Percentiles rank a stretch among this genome's conserved stretches.
Conservation (phyloP, 2,113 vertebrate species). For the Noturus placidus region DNA sequence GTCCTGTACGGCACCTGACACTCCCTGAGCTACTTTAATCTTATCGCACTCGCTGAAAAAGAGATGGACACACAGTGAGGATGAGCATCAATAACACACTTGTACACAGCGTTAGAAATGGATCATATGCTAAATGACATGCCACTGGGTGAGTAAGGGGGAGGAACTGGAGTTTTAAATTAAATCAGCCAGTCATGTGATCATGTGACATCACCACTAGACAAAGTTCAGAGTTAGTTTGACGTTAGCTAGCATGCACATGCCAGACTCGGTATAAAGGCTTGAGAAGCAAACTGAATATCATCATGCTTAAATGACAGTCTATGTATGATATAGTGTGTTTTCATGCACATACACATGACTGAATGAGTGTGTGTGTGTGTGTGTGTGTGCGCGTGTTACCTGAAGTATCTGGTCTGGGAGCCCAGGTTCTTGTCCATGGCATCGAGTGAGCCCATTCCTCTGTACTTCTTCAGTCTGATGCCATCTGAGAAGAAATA, state of each 20-base stretch:
- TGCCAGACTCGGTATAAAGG: background rate
- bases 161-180: background rate
- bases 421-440: conserved; percentile 99
- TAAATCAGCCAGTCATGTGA: background rate
- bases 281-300: background rate
- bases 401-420: conserved; percentile 97
- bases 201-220: background rate
- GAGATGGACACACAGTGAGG: background rate
- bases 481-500: conserved; percentile 99
- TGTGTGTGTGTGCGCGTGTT: background rate
- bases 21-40: conserved; percentile 97
- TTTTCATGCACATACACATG: background rate
- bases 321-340: background rate
- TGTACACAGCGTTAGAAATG: background rate
- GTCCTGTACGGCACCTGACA: conserved; percentile 95
- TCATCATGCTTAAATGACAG: background rate
- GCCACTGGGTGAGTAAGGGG: background rate
- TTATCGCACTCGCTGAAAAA: conserved; percentile 89
- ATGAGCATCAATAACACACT: background rate
- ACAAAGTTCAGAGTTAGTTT: background rate
- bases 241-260: background rate
- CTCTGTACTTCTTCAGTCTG: conserved; percentile 93
- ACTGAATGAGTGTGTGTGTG: background rate
- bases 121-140: background rate
- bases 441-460: conserved; percentile 96